phyloP scores from a whole-genome alignment of 2,888 invertebrate genomes.

The Xanthia icteritia region DNA sequence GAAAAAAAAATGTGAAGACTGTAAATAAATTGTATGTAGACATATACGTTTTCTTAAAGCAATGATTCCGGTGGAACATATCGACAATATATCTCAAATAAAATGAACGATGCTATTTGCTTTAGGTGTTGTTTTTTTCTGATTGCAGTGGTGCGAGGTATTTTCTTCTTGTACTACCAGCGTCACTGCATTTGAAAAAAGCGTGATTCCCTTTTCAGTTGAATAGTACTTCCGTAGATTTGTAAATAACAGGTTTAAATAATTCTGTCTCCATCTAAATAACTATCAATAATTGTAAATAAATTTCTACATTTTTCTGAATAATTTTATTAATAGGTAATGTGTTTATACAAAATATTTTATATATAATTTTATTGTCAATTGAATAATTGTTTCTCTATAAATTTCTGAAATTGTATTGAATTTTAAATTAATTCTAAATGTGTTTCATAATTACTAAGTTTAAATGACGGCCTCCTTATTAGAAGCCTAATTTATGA shows the following conservation, averaged over 20 bases:
- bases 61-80: constrained; percentile 87
- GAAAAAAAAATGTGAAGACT: constrained; percentile 84
- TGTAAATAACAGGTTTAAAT: constrained; percentile 67
- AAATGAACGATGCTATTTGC: constrained; percentile 54
- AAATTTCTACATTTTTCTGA: constrained; percentile 31
- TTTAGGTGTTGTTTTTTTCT: constrained; percentile 37
- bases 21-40: constrained; percentile 84
- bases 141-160: constrained; percentile 13
- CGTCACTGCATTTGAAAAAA: constrained; percentile 52
- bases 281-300: constrained; percentile 57
- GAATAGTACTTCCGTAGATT: constrained; percentile 53
- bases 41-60: constrained; percentile 75
- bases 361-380: constrained; percentile 12
- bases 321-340: constrained; percentile 25
- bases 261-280: constrained; percentile 29
- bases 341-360: constrained; percentile 15
- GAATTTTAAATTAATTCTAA: constrained; percentile 13
- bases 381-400: constrained; percentile 7
- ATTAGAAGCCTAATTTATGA: constrained; percentile 51
- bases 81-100: constrained; percentile 84
- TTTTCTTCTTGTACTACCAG: neutral
- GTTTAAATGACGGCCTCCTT: constrained; percentile 42
- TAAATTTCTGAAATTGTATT: constrained; percentile 26
- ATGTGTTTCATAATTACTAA: constrained; percentile 35
- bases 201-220: constrained; percentile 22